Evolutionary conservation across 1,140 invertebrate genomes (phyloP).

Genomic region (Goniozus legneri): DNA sequence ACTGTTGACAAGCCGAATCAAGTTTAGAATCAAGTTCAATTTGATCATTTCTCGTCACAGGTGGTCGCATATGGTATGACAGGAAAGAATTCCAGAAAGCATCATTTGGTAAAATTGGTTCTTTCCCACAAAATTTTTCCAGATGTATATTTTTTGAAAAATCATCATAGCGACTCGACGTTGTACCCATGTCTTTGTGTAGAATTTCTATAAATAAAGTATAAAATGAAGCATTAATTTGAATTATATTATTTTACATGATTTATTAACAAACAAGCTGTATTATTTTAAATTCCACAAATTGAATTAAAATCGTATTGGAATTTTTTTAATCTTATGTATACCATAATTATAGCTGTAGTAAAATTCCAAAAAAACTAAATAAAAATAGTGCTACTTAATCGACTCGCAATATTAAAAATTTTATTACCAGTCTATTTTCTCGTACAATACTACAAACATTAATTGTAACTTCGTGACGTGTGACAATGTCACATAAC

Average conservation of each 20-base stretch:
- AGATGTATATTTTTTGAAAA: conserved; percentile 80
- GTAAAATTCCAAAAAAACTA: no score
- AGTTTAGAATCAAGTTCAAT: conserved; percentile 70
- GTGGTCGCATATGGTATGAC: conserved; percentile 83
- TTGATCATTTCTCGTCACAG: conserved; percentile 66
- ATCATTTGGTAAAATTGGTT: conserved; percentile 81
- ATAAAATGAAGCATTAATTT: neutral
- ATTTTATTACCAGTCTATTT: no score
- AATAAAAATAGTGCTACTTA: no score
- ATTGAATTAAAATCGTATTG: no score
- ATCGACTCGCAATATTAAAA: no score
- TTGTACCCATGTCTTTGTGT: conserved; percentile 72
- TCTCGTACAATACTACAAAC: no score
- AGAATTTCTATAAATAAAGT: conserved; percentile 10
- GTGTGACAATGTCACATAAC: conserved; percentile 8
- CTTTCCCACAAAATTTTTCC: conserved; percentile 71
- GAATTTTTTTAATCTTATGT: no score
- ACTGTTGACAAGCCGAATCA: conserved; percentile 68
- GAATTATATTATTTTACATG: no score
- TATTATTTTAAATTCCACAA: no score
- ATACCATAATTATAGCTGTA: no score
- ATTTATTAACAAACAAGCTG: no score
- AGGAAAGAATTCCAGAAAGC: conserved; percentile 92
- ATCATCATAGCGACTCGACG: conserved; percentile 78
- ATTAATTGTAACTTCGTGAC: no score